phyloP scores from a whole-genome alignment of 2,888 invertebrate genomes.

The Cinara cedri region DNA sequence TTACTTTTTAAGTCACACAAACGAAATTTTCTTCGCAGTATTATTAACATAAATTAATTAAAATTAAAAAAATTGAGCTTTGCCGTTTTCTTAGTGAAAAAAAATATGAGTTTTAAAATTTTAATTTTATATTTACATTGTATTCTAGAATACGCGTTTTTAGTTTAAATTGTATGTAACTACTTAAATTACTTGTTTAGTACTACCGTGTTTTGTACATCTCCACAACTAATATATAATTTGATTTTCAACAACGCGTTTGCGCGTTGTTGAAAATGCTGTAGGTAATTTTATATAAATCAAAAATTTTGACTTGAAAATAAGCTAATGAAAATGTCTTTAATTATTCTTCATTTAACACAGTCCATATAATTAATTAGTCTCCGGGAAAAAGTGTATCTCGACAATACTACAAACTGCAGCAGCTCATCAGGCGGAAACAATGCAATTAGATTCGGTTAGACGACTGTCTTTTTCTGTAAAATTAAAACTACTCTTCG shows the following conservation, averaged over 20 bases:
- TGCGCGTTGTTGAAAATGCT: not conserved
- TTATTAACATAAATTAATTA: no score
- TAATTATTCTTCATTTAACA: constrained; percentile 18
- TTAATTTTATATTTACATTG: not conserved
- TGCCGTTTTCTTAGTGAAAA: no score
- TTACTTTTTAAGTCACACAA: no score
- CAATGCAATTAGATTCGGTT: no score
- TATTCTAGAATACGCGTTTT: not conserved
- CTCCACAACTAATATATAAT: constrained; percentile 18
- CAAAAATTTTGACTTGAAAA: constrained; percentile 22
- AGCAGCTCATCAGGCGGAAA: no score
- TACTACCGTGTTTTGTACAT: constrained; percentile 2
- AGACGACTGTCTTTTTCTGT: no score
- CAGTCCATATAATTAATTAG: constrained; percentile 40
- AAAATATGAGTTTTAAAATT: no score
- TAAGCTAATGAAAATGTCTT: constrained; percentile 9
- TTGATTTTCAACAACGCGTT: constrained; percentile 23
- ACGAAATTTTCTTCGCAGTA: no score
- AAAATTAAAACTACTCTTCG: no score
- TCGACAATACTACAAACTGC: no score
- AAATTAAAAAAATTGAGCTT: no score
- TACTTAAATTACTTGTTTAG: not conserved
- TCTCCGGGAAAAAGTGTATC: constrained; percentile 13
- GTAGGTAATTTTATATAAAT: not conserved
- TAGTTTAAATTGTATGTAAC: not conserved